Evolutionary conservation across 2,113 vertebrate species (phyloP).

Genomic region (Fregetta grallaria): DNA sequence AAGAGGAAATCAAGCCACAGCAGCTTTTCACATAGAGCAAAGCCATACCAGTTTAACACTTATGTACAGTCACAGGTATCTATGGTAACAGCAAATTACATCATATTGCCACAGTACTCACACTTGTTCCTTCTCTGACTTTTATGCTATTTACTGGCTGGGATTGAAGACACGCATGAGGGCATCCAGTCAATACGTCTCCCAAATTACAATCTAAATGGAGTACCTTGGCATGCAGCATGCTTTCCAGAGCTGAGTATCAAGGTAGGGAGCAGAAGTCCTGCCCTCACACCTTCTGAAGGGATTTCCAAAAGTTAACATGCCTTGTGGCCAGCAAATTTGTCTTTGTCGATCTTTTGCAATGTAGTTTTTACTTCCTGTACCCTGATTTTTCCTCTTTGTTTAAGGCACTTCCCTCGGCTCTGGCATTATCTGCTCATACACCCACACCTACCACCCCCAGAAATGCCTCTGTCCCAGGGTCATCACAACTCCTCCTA

Average conservation of each 20-base stretch:
- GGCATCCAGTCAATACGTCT: neutral
- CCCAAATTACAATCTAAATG: neutral
- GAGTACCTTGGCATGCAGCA: neutral
- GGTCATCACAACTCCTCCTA: neutral
- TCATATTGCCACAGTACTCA: neutral
- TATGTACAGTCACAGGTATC: neutral
- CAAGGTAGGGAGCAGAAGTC: neutral
- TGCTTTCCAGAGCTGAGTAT: neutral
- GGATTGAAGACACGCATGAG: neutral
- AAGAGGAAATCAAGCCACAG: neutral
- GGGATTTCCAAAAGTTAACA: neutral
- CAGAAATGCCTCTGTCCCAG: neutral
- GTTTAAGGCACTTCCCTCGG: neutral
- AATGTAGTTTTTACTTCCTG: neutral
- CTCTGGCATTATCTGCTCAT: neutral
- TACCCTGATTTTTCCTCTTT: neutral
- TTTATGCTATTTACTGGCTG: neutral
- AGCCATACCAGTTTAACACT: neutral
- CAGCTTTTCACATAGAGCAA: neutral
- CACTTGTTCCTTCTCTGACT: neutral
- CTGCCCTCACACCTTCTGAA: neutral
- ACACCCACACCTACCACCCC: neutral
- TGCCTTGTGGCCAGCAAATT: neutral
- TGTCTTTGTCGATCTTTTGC: rapidly evolving
- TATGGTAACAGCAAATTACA: conserved; percentile 14